A percentile compares a stretch with the other conserved stretches of the same genome.
These are phyloP conservation scores for Cerceris rybyensis DNA, from an alignment of 2,888 invertebrate genomes.

Conservation along the genomic window DNA sequence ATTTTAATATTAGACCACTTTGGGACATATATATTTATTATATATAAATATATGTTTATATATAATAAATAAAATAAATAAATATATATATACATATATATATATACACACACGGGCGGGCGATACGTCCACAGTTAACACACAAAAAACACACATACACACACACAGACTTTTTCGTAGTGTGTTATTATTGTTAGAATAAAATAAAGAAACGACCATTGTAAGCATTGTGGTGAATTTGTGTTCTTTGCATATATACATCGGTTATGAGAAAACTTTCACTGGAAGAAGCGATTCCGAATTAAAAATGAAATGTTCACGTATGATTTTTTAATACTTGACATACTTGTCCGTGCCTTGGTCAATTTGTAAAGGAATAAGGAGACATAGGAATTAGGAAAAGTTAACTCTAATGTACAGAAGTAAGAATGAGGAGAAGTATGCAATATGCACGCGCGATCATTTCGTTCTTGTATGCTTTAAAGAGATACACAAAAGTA, in stretches of 20 bases:
- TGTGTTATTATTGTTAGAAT: slow-evolving; percentile 62
- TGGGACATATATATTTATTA: slow-evolving; percentile 57
- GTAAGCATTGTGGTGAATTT: slow-evolving; percentile 56
- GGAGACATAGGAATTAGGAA: slow-evolving; percentile 24
- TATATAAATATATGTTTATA: slow-evolving; percentile 32
- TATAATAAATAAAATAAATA: not conserved
- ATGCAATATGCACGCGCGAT: not conserved
- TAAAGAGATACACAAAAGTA: not conserved
- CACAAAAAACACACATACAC: not conserved
- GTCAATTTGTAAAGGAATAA: slow-evolving; percentile 34
- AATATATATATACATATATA: slow-evolving; percentile 1
- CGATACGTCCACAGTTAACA: not conserved
- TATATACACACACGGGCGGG: slow-evolving; percentile 17
- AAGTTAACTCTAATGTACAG: slow-evolving; percentile 37
- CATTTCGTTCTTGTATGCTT: not conserved
- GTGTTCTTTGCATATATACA: slow-evolving; percentile 51
- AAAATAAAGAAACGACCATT: slow-evolving; percentile 61
- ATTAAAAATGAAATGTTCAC: slow-evolving; percentile 13
- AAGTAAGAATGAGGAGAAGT: slow-evolving; percentile 17
- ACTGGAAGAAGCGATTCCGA: slow-evolving; percentile 19
- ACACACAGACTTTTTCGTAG: slow-evolving; percentile 47
- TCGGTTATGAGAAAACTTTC: slow-evolving; percentile 14
- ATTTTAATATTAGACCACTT: slow-evolving; percentile 72
- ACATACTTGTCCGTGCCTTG: slow-evolving; percentile 50
- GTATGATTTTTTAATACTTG: slow-evolving; percentile 41